Conservation (phyloP, 2,888 invertebrate genomes). For the Pandemis corylana region DNA sequence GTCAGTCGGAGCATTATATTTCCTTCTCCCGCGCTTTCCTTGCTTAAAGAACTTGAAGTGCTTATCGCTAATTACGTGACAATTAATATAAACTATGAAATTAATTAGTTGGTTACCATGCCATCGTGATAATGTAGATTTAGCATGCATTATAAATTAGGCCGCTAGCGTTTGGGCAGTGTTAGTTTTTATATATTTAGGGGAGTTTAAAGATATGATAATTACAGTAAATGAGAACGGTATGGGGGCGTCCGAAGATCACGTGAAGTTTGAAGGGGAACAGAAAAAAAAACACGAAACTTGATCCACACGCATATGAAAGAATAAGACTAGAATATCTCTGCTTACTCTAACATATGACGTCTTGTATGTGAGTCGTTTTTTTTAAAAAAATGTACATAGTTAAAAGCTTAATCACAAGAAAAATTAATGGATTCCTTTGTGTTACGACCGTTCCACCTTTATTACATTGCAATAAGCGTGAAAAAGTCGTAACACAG, state of each 20-base stretch:
- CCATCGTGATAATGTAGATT: conserved; percentile 29
- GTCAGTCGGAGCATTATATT: not conserved
- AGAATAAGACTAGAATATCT: no score
- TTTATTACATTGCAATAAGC: no score
- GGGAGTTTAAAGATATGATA: not conserved
- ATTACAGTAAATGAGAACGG: not conserved
- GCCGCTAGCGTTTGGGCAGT: conserved; percentile 36
- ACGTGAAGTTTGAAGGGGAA: no score
- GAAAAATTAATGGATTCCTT: no score
- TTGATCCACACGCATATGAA: no score
- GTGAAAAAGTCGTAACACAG: no score
- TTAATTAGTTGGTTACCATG: conserved; percentile 21
- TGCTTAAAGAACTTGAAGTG: conserved; percentile 13
- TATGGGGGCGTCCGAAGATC: not conserved
- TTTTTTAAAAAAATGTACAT: no score
- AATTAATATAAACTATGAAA: conserved; percentile 10
- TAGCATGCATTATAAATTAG: conserved; percentile 24
- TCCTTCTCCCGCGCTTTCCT: conserved; percentile 17
- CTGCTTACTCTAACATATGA: no score
- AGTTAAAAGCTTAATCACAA: no score
- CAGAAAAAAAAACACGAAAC: no score
- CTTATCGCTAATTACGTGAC: conserved; percentile 1
- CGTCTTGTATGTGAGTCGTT: no score
- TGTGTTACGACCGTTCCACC: no score
- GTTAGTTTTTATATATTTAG: conserved; percentile 3